Evolutionary conservation across 1,140 invertebrate species (phyloP).

Genomic region (Brachionus sp.): DNA sequence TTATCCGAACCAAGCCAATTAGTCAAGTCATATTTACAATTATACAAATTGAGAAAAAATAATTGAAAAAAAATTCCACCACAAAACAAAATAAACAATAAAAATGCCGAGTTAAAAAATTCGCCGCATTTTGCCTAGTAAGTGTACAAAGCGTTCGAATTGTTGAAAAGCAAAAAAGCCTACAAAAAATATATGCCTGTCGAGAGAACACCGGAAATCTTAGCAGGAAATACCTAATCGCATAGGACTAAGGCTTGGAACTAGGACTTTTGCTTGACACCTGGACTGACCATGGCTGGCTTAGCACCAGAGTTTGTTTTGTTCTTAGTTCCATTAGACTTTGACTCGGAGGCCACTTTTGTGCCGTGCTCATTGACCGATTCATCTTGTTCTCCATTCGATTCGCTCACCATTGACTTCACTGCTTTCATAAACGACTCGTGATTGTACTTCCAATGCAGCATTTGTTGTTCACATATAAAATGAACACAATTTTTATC

Average conservation of each 20-base stretch:
- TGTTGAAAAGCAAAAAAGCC: neutral
- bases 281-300: neutral
- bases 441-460: neutral
- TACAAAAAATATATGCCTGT: neutral
- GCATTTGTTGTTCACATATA: conserved; percentile 42
- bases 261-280: neutral
- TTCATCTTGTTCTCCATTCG: neutral
- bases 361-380: neutral
- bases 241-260: neutral
- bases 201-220: neutral
- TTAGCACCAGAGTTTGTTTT: neutral
- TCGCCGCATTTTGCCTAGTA: neutral
- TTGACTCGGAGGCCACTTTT: neutral
- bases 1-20: neutral
- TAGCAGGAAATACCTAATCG: neutral
- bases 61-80: neutral
- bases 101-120: neutral
- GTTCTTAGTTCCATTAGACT: neutral
- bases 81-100: conserved; percentile 11
- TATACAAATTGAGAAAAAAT: neutral
- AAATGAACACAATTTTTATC: conserved; percentile 19
- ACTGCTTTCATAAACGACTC: neutral
- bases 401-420: neutral
- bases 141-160: neutral
- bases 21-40: neutral